These are phyloP conservation scores for Prostheceraeus crozeri DNA, from an alignment of 2,888 invertebrate species.

Conservation along the genomic window DNA sequence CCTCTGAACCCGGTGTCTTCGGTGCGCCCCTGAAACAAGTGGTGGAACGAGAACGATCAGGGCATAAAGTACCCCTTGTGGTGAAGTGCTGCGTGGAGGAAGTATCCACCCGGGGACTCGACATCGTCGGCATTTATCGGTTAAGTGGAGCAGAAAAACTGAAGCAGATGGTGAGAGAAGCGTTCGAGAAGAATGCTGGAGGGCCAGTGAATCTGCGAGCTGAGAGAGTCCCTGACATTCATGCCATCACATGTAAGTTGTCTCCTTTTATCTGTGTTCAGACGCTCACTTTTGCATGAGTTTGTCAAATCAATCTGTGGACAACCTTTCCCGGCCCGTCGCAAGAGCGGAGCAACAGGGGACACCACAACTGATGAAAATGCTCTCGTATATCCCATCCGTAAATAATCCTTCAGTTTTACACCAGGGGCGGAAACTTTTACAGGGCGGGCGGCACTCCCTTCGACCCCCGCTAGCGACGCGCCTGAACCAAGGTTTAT, in stretches of 20 bases:
- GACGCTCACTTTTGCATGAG: no score
- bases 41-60: constrained; percentile 31
- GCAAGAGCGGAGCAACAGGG: no score
- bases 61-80: constrained; percentile 69
- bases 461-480: no score
- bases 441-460: no score
- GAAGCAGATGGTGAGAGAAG: constrained; percentile 82
- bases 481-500: no score
- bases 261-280: no score
- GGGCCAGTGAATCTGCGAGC: constrained; percentile 74
- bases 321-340: no score
- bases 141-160: constrained; percentile 93
- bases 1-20: constrained; percentile 22
- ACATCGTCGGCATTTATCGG: constrained; percentile 84
- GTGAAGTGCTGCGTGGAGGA: constrained; percentile 88
- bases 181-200: constrained; percentile 66
- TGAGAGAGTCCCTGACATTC: constrained; percentile 95
- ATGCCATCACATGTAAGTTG: constrained; percentile 76
- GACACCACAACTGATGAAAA: no score
- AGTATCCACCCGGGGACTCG: constrained; percentile 82
- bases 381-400: no score
- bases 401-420: no score
- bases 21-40: constrained; percentile 38
- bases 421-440: no score
- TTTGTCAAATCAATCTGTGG: no score